Evolutionary conservation across 1,140 invertebrate species (phyloP), one percentile per base, ranked within the genome.

Genomic region (roundworm (Caenorhabditis elegans)): DNA sequence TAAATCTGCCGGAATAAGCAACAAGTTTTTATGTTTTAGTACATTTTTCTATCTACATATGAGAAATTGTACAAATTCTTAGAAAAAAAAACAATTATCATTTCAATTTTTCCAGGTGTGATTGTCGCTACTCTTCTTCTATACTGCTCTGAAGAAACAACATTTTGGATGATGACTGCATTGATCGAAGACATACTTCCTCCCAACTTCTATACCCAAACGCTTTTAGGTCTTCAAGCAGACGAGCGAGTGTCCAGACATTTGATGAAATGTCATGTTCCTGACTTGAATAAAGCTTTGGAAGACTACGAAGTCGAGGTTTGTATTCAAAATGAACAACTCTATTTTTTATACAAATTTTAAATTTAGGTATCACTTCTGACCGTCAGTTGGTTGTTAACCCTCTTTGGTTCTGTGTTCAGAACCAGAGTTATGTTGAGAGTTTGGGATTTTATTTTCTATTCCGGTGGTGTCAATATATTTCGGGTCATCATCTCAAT

Each of bases 101-200:
- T n/a, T n/a, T n/a, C n/a, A n/a, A n/a, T n/a, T n/a, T n/a, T n/a
- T n/a, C n/a, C 83, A 83, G 80, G 88, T 17, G 55, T 88, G 3
- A 86, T 89, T 43, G 88, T 94, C 49, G 96, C 96, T n/a, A 96
- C 95, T 55, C 91, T 99, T 28, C 91, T 99, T 80, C 92, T 99
- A 0, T 93, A 99, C 75, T 93, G 98, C 91, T 96, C 98, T 91
- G 97, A 99, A 92, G 97, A 99, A 91, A 96, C 98, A 91, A 93
- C 95, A 70, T 99, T 99, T 92, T 99, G 97, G 97, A 94, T 98
- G 91, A 95, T 98, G 95, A 94, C 95, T 86, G 95, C 95, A 15
- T 96, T 99, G 87, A 95, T 99, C 11, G 97, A 99, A 93, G 96
- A 99, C 91, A 92, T 98, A 19, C 92, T 99, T 79, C 97, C 97